Conservation (phyloP, 2,888 invertebrate genomes). For the Arctia plantaginis region DNA sequence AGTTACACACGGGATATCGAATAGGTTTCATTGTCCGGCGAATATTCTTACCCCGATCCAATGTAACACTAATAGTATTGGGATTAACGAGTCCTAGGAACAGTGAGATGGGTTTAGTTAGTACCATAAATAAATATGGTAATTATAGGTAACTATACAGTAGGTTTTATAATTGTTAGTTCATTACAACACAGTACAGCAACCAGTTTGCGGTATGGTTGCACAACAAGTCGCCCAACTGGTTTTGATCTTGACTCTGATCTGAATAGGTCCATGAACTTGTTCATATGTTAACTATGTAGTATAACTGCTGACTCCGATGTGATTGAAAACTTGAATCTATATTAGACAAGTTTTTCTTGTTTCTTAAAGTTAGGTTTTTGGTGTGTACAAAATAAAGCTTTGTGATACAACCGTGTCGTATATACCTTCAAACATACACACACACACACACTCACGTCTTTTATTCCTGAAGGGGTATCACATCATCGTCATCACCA, state of each 20-base stretch:
- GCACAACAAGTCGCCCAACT: conserved; percentile 29
- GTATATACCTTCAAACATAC: not conserved
- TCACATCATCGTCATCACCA: too few species aligned
- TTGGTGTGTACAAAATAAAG: not conserved
- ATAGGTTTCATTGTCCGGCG: too few species aligned
- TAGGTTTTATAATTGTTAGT: not conserved
- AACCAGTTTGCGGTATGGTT: conserved; percentile 14
- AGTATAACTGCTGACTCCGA: conserved; percentile 11
- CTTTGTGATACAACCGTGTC: not conserved
- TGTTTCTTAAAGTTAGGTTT: not conserved
- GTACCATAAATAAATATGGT: not conserved
- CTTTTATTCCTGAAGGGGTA: too few species aligned
- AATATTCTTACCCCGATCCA: too few species aligned
- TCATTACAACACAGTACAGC: not conserved
- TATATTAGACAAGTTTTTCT: not conserved
- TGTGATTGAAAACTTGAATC: conserved; percentile 12
- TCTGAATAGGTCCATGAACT: conserved; percentile 47
- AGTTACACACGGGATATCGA: too few species aligned
- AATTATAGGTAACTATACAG: not conserved
- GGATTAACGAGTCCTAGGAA: too few species aligned
- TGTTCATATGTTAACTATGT: conserved; percentile 25
- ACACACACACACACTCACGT: too few species aligned
- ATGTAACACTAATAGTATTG: too few species aligned
- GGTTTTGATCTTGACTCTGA: conserved; percentile 50
- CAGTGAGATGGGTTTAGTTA: too few species aligned